These are phyloP conservation scores for Fregetta grallaria DNA, from an alignment of 2,113 vertebrate species.

Conservation along the genomic window DNA sequence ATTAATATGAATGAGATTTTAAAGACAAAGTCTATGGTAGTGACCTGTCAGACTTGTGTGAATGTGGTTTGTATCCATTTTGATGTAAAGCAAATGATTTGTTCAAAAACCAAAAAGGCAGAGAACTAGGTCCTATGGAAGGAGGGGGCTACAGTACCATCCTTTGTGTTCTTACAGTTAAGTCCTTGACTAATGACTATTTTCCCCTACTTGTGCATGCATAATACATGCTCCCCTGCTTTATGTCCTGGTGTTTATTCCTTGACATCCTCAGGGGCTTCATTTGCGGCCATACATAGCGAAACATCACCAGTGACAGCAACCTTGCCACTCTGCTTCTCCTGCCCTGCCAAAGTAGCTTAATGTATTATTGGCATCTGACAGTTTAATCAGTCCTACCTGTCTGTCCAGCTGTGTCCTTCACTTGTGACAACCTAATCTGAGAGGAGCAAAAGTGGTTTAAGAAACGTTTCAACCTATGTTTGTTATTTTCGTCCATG, in stretches of 20 bases:
- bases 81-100: background rate
- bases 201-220: background rate
- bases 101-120: background rate
- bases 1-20: constrained; percentile 1
- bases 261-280: background rate
- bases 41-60: background rate
- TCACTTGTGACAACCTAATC: constrained; percentile 30
- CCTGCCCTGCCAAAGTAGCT: background rate
- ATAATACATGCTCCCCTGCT: background rate
- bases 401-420: background rate
- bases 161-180: background rate
- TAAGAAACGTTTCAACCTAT: background rate
- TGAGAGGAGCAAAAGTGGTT: background rate
- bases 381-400: constrained; percentile 27
- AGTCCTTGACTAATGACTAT: background rate
- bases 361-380: constrained; percentile 6
- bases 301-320: background rate
- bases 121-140: background rate
- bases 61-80: background rate
- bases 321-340: constrained; percentile 9
- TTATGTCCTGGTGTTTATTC: background rate
- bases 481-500: background rate
- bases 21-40: background rate
- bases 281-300: background rate
- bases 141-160: background rate